Conservation (phyloP, 2,797 vertebrate genomes). For the Danio kyathit region DNA sequence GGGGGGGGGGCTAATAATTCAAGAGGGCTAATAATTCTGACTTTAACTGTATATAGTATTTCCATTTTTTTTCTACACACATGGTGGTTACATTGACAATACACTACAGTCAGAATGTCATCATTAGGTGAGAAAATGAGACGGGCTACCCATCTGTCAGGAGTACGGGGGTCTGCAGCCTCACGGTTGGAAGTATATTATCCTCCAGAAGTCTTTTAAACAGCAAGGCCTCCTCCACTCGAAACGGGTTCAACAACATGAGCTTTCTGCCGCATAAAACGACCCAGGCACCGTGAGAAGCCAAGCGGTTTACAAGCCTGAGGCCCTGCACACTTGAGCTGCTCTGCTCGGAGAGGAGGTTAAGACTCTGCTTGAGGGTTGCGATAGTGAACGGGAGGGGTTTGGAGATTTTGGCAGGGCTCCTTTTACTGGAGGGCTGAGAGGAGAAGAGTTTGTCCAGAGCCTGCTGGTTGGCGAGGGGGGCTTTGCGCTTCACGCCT, state of each 20-base stretch:
- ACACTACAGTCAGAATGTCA: constrained; percentile 46
- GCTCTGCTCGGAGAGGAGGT: constrained; percentile 71
- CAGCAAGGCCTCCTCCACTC: constrained; percentile 92
- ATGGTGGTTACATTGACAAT: background rate
- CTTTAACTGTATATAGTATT: too few species aligned
- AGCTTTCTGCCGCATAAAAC: constrained; percentile 84
- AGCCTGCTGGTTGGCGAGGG: constrained; percentile 85
- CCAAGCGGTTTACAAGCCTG: constrained; percentile 84
- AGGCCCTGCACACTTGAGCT: constrained; percentile 73
- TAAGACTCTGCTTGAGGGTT: constrained; percentile 78
- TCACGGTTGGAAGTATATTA: constrained; percentile 87
- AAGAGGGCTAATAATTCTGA: too few species aligned
- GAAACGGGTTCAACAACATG: constrained; percentile 91
- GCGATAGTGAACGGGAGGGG: constrained; percentile 85
- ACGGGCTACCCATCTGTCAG: constrained; percentile 90
- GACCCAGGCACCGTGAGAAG: constrained; percentile 89
- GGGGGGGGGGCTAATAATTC: too few species aligned
- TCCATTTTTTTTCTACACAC: background rate
- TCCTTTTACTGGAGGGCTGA: constrained; percentile 79
- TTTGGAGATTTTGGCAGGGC: constrained; percentile 65
- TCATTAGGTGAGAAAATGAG: constrained; percentile 53
- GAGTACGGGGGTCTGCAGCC: constrained; percentile 85
- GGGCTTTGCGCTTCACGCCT: constrained; percentile 83
- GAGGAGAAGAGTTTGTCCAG: constrained; percentile 87
- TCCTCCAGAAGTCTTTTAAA: constrained; percentile 90